Base-by-base conservation (phyloP, 92 coral and sea anemone species). In the Phenganax stokvisi region DNA sequence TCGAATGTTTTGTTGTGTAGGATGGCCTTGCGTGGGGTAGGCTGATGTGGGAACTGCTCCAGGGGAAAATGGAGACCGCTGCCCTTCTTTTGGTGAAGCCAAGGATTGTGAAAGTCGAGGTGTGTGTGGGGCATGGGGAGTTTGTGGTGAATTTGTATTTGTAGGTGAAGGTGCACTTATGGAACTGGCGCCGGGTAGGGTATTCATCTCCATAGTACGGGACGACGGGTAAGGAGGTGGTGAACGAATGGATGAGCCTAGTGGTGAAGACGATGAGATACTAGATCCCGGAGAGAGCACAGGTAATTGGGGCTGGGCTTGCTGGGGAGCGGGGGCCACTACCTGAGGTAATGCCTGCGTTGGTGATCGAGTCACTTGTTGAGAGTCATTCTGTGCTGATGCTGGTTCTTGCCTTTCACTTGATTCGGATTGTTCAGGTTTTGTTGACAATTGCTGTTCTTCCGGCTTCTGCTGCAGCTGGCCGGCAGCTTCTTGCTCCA, bases 21-120 rank as follows among this genome's bases (percentile, higher is more conserved):
- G 8, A 17, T 51, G 74, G 8, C 81, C 59, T 56, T 85, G 88
- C 13, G 74, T 86, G 57, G 80, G 62, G 57, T 75, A 86, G 44
- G 57, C 84, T 12, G 79, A 75, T 52, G 84, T 59, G 11, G 80
- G 93, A 9, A 86, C 96, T 77, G 80, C 87, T 5, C 92, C 84
- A 16, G 99, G 99, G 10, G 99, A 96, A 82, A 90, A 96, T 62
- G 99, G 92, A 16, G 97, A 92, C 84, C 92, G 90, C 57, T 90
- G 84, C 25, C 92, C 92, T 31, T 96, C 99, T 47, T 86, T 90
- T n/a, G 99, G 99, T n/a, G 99, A 96, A 3, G 99, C 92, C 77
- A 93, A 88, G 20, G 89, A 82, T 31, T 91, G 85, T n/a, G 91
- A 88, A 47, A 87, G 83, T 29, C 90, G 85, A 9, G 96, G 92